These are phyloP conservation scores for Anticlea derivata DNA, from an alignment of 2,888 invertebrate genomes.

Conservation along the genomic window DNA sequence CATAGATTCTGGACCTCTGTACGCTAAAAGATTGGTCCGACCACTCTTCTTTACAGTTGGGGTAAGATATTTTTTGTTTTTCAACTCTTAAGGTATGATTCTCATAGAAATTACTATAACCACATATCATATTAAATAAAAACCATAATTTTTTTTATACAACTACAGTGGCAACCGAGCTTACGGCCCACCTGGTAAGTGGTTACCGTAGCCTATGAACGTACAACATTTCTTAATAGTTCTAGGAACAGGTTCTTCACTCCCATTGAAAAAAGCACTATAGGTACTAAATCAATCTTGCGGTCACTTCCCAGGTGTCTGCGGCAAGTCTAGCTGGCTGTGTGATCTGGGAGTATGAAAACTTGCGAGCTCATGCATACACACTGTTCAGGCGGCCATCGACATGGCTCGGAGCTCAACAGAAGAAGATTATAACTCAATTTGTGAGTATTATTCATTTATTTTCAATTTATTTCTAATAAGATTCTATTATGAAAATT, in stretches of 20 bases:
- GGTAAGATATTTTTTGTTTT: slow-evolving; percentile 65
- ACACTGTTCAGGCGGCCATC: slow-evolving; percentile 78
- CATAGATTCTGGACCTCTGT: slow-evolving; percentile 69
- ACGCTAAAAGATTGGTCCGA: slow-evolving; percentile 78
- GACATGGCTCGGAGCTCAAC: slow-evolving; percentile 77
- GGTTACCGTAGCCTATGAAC: too few relatives aligned
- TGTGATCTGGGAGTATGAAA: slow-evolving; percentile 95
- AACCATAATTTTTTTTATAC: too few relatives aligned
- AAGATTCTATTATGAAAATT: too few relatives aligned
- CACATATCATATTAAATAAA: too few relatives aligned
- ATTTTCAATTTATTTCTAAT: too few relatives aligned
- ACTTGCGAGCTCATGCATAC: slow-evolving; percentile 80
- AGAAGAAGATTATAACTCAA: slow-evolving; percentile 48
- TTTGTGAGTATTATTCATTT: slow-evolving; percentile 16
- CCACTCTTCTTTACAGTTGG: slow-evolving; percentile 86
- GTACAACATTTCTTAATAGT: too few relatives aligned
- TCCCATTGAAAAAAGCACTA: too few relatives aligned
- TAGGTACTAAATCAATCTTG: too few relatives aligned
- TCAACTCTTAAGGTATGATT: background rate
- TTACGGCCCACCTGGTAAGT: too few relatives aligned
- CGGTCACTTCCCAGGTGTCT: slow-evolving; percentile 82
- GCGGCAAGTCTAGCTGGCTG: slow-evolving; percentile 89
- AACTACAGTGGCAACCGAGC: too few relatives aligned
- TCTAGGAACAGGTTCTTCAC: too few relatives aligned
- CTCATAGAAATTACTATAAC: too few relatives aligned